Conservation (phyloP, 2,888 invertebrate species). For the Sussaba pulchella region DNA sequence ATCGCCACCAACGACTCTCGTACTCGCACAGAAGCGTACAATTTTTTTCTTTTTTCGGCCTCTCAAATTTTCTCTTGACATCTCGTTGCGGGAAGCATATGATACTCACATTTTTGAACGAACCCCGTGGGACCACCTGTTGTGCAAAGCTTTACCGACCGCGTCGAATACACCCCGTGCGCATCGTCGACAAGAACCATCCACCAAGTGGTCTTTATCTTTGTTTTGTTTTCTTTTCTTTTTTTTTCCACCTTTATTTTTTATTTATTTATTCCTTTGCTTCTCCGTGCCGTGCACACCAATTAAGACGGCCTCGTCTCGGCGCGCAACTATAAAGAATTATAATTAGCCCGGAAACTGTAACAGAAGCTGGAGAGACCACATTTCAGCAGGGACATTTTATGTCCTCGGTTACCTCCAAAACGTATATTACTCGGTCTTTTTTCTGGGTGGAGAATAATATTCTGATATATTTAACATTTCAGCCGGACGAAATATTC, state of each 20-base stretch:
- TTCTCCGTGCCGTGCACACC: slow-evolving; percentile 14
- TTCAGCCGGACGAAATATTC: neutral
- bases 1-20: no score
- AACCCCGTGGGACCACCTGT: slow-evolving; percentile 67
- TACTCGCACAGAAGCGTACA: no score
- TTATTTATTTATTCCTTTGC: slow-evolving; percentile 1
- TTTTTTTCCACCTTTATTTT: slow-evolving; percentile 4
- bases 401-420: neutral
- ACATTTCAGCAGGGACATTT: slow-evolving; percentile 3
- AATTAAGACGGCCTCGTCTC: slow-evolving; percentile 49
- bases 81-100: slow-evolving; percentile 44
- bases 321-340: slow-evolving; percentile 53
- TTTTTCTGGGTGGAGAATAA: neutral
- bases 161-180: slow-evolving; percentile 49
- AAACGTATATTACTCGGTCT: neutral
- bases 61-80: slow-evolving; percentile 24
- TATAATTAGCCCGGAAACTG: slow-evolving; percentile 55
- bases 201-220: neutral
- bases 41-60: no score
- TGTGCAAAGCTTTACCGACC: slow-evolving; percentile 58
- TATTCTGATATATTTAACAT: slow-evolving; percentile 3
- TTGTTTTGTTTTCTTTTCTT: slow-evolving; percentile 8
- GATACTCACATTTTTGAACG: slow-evolving; percentile 59
- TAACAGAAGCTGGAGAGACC: slow-evolving; percentile 34
- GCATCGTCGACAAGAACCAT: slow-evolving; percentile 33